phyloP scores from a whole-genome alignment of 2,113 vertebrate genomes.

The Hypanus sabinus region DNA sequence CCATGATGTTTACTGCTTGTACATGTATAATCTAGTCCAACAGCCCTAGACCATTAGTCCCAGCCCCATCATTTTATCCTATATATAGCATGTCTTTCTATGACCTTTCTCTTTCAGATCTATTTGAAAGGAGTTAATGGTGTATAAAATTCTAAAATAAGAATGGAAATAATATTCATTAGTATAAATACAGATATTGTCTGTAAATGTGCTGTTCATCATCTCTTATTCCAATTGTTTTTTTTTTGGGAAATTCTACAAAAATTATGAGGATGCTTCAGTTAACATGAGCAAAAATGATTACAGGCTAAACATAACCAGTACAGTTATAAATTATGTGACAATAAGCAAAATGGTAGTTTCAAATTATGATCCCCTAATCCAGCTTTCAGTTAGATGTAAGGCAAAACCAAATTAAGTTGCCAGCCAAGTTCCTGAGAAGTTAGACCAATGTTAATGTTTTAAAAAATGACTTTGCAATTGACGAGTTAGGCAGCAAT shows the following conservation, averaged over 20 bases:
- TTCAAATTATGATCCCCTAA: no score
- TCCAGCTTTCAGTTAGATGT: background rate
- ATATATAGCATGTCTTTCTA: no score
- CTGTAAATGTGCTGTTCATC: background rate
- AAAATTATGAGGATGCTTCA: no score
- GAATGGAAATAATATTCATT: background rate
- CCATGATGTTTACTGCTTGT: background rate
- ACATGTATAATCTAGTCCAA: background rate
- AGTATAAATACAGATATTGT: background rate
- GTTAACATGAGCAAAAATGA: background rate
- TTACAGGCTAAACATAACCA: background rate
- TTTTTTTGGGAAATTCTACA: background rate
- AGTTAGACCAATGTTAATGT: background rate
- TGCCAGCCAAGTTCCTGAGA: background rate
- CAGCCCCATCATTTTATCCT: background rate
- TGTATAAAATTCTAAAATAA: background rate
- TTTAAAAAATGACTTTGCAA: background rate
- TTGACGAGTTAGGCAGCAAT: background rate
- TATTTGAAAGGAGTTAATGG: background rate
- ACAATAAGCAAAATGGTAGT: background rate
- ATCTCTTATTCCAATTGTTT: background rate
- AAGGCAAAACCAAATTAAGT: background rate
- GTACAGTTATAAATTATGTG: background rate
- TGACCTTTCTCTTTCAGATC: no score
- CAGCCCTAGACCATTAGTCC: background rate